Conservation (phyloP, 92 coral and sea anemone genomes). For the Parazoanthus swiftii region DNA sequence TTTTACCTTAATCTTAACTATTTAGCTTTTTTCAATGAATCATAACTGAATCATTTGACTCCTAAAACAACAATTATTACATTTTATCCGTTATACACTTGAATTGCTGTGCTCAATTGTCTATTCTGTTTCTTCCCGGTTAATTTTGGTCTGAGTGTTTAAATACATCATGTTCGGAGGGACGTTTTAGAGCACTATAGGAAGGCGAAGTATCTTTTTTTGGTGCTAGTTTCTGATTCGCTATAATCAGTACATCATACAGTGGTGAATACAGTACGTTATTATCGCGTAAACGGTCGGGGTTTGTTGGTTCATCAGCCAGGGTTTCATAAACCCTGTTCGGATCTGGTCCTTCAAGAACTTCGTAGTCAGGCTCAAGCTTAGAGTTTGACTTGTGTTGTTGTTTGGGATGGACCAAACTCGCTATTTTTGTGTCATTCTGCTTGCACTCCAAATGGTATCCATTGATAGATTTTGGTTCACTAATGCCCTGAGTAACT, state of each 20-base stretch:
- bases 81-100: background rate
- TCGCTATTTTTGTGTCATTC: background rate
- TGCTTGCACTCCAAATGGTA: background rate
- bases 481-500: background rate
- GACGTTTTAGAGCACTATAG: background rate
- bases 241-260: background rate
- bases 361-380: background rate
- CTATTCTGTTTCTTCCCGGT: background rate
- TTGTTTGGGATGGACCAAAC: background rate
- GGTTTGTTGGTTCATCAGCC: background rate
- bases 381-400: background rate
- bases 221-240: background rate
- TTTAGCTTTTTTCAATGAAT: too few relatives aligned
- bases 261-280: background rate
- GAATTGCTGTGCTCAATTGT: background rate
- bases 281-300: background rate
- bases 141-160: background rate
- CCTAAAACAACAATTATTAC: too few relatives aligned
- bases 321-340: background rate
- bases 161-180: background rate
- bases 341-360: constrained; percentile 9
- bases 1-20: too few relatives aligned
- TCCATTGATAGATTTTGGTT: background rate
- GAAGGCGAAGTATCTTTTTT: background rate
- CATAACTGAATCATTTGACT: too few relatives aligned